These are phyloP conservation scores for Tipula confusa DNA, from an alignment of 2,888 invertebrate species.

Conservation along the genomic window DNA sequence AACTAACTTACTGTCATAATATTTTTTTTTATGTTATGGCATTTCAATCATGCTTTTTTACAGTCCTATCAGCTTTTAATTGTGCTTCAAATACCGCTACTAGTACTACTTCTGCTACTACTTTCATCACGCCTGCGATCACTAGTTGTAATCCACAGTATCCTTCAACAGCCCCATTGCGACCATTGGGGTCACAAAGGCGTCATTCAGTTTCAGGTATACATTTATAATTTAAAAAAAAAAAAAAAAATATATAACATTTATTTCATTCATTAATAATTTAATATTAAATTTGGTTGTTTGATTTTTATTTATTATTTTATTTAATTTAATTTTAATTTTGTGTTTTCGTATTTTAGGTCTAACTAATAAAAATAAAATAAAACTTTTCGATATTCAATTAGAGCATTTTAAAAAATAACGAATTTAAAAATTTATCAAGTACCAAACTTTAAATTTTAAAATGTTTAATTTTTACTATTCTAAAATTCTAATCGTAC, in stretches of 20 bases:
- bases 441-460: no score
- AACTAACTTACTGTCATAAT: conserved; percentile 3
- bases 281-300: background rate
- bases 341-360: background rate
- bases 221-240: background rate
- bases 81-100: conserved; percentile 33
- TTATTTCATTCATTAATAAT: background rate
- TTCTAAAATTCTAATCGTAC: no score
- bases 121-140: conserved; percentile 36
- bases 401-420: no score
- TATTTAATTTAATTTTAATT: background rate
- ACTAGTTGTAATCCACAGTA: conserved; percentile 37
- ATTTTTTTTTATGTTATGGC: conserved; percentile 6
- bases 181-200: conserved; percentile 36
- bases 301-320: background rate
- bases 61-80: conserved; percentile 37
- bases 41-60: conserved; percentile 35
- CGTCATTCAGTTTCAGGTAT: conserved; percentile 40
- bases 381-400: no score
- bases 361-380: no score
- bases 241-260: background rate
- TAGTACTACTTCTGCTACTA: conserved; percentile 32
- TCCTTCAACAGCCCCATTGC: conserved; percentile 37
- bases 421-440: no score
- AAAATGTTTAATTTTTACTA: no score